phyloP scores from a whole-genome alignment of 2,113 vertebrate species.

The Saccopteryx bilineata region DNA sequence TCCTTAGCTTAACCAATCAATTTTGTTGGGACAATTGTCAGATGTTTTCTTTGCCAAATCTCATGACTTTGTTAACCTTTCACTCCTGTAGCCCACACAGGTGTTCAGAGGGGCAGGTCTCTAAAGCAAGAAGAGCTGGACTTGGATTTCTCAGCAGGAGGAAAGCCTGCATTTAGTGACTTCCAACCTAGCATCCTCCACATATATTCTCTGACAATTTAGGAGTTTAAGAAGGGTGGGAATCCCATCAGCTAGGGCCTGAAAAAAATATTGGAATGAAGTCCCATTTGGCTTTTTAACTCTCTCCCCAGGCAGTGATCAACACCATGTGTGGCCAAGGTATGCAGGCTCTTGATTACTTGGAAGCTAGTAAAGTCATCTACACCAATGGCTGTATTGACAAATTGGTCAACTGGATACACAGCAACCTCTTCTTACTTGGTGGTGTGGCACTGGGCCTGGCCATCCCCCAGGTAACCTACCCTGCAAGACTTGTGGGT shows the following conservation, averaged over 20 bases:
- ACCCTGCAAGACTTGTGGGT: neutral
- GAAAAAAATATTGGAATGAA: neutral
- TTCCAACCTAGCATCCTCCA: neutral
- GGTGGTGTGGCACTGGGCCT: constrained; percentile 94
- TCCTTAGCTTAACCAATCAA: neutral
- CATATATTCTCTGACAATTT: constrained; percentile 11
- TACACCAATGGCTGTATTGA: constrained; percentile 96
- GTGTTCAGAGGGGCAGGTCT: neutral
- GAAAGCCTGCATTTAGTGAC: neutral
- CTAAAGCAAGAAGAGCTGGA: neutral
- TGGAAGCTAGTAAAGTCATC: constrained; percentile 89
- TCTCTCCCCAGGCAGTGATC: constrained; percentile 89
- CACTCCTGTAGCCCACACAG: neutral
- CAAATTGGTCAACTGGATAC: constrained; percentile 95
- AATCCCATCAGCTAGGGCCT: neutral
- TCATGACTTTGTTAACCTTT: neutral
- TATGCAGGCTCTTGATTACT: constrained; percentile 89
- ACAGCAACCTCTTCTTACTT: constrained; percentile 95
- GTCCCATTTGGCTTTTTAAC: constrained; percentile 41
- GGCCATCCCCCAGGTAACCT: constrained; percentile 94
- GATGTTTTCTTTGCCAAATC: neutral
- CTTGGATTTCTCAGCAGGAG: neutral
- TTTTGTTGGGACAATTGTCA: neutral
- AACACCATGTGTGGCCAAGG: constrained; percentile 97
- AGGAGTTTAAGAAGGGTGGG: constrained; percentile 16